Percentiles rank a stretch among this genome's conserved stretches.
phyloP scores from a whole-genome alignment of 2,888 invertebrate genomes.

The Sclerodermus sp. region DNA sequence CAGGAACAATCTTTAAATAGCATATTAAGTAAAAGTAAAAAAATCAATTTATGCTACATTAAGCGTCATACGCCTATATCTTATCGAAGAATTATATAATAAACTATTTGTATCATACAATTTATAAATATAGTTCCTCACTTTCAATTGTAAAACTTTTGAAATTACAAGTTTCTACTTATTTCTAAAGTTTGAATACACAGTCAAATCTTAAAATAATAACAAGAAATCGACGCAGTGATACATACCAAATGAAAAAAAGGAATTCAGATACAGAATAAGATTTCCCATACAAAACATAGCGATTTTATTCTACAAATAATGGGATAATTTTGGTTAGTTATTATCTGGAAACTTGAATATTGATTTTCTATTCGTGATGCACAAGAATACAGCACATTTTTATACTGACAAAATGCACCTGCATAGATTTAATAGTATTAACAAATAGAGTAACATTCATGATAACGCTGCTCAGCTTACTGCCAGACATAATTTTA shows the following conservation, averaged over 20 bases:
- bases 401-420: constrained; percentile 18
- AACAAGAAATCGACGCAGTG: constrained; percentile 22
- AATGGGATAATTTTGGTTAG: constrained; percentile 53
- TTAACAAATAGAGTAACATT: constrained; percentile 52
- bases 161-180: constrained; percentile 35
- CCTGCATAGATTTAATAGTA: constrained; percentile 33
- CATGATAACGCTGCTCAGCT: constrained; percentile 46
- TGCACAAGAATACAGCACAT: constrained; percentile 22
- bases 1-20: constrained; percentile 38
- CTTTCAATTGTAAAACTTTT: constrained; percentile 33
- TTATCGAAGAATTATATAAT: constrained; percentile 31
- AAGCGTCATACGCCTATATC: constrained; percentile 28
- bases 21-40: constrained; percentile 32
- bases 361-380: constrained; percentile 35
- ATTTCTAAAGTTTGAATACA: constrained; percentile 17
- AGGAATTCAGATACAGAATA: constrained; percentile 23
- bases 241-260: constrained; percentile 26
- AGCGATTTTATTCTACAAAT: constrained; percentile 58
- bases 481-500: constrained; percentile 30
- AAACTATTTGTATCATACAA: constrained; percentile 37
- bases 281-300: constrained; percentile 56
- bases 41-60: constrained; percentile 20
- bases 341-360: constrained; percentile 41
- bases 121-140: constrained; percentile 38
- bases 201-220: constrained; percentile 18